A percentile compares a stretch with the other conserved stretches of the same genome.
phyloP scores from a whole-genome alignment of 2,888 invertebrate genomes.

The Ophioninae sp. region DNA sequence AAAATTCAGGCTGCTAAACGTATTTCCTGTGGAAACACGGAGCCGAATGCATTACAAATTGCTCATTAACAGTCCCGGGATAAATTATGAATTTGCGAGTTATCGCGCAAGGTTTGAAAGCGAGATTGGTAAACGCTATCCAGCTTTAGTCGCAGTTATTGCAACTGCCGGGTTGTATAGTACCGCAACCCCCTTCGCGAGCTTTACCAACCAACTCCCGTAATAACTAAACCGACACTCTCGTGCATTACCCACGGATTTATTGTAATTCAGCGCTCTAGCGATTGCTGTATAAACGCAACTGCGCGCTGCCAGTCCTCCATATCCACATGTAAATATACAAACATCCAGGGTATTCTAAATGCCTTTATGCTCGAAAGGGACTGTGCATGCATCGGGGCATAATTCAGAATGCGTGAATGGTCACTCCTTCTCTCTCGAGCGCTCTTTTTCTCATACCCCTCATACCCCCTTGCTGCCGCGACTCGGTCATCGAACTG shows the following conservation, averaged over 20 bases:
- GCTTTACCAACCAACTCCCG: constrained; percentile 72
- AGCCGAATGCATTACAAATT: constrained; percentile 61
- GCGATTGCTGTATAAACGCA: constrained; percentile 78
- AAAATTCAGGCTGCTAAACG: constrained; percentile 10
- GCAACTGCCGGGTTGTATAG: constrained; percentile 20
- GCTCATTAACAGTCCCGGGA: constrained; percentile 60
- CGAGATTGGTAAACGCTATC: constrained; percentile 41
- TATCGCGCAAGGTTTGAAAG: constrained; percentile 34
- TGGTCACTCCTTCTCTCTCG: constrained; percentile 58
- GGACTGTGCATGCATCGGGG: constrained; percentile 63
- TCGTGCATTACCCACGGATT: constrained; percentile 77
- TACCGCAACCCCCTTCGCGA: constrained; percentile 15
- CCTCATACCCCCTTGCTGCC: constrained; percentile 25
- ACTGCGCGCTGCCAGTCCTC: constrained; percentile 65
- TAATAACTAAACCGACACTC: constrained; percentile 75
- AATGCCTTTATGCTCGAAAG: constrained; percentile 34
- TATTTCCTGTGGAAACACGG: constrained; percentile 17
- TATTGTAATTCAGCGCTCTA: constrained; percentile 78
- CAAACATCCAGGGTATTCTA: constrained; percentile 2
- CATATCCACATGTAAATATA: constrained; percentile 62
- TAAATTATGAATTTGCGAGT: constrained; percentile 61
- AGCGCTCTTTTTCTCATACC: not conserved
- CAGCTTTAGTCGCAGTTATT: constrained; percentile 39
- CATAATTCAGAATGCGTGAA: constrained; percentile 71
- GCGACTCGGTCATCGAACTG: constrained; percentile 39